Percentiles rank a stretch among this genome's conserved stretches.
phyloP scores from a whole-genome alignment of 2,888 invertebrate genomes.

The Ormyrus nitidulus region DNA sequence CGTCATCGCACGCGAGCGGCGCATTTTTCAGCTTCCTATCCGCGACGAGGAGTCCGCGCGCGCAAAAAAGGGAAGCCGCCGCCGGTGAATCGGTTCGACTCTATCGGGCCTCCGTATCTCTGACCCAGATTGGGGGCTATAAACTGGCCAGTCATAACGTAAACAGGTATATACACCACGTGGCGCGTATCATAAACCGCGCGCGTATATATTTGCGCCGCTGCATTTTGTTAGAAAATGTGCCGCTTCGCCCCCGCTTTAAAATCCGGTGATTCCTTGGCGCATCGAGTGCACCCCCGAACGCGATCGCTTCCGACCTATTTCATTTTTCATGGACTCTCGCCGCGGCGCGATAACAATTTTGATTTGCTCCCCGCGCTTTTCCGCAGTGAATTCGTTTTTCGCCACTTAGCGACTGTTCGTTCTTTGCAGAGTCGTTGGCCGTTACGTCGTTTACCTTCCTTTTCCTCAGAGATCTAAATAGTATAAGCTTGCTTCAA shows the following conservation, averaged over 20 bases:
- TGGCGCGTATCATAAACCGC: neutral
- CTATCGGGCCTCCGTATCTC: constrained; percentile 53
- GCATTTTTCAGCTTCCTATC: too few relatives aligned
- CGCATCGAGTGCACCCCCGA: neutral
- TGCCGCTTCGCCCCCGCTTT: neutral
- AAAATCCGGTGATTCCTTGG: too few relatives aligned
- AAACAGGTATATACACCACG: constrained; percentile 28
- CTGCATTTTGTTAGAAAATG: constrained; percentile 3
- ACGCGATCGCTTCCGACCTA: neutral
- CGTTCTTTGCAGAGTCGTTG: too few relatives aligned
- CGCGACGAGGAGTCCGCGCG: too few relatives aligned
- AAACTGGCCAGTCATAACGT: constrained; percentile 64
- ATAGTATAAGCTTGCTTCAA: too few relatives aligned
- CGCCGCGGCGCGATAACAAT: too few relatives aligned
- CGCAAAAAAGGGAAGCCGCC: constrained; percentile 1
- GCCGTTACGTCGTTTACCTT: too few relatives aligned
- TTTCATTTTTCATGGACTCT: neutral
- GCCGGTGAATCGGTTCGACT: neutral
- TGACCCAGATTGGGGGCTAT: constrained; percentile 65
- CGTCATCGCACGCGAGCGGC: neutral
- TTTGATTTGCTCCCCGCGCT: too few relatives aligned
- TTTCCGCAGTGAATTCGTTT: too few relatives aligned
- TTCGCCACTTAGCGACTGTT: too few relatives aligned
- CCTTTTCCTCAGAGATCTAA: too few relatives aligned
- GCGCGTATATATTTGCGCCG: neutral